Evolutionary conservation across 2,113 vertebrate species (phyloP).

Genomic region (Diadophis punctatus): DNA sequence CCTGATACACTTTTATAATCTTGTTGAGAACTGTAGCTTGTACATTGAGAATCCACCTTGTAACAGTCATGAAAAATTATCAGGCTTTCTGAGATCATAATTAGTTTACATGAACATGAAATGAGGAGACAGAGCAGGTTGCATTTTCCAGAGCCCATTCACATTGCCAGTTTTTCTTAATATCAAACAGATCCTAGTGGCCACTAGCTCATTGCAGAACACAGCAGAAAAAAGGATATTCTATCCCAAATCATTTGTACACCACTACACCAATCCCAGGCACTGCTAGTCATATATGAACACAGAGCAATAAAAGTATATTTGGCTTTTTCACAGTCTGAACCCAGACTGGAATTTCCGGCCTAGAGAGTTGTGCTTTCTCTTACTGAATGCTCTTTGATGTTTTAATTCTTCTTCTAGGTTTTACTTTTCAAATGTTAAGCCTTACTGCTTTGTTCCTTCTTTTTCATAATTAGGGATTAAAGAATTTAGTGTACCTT

Average conservation of each 20-base stretch:
- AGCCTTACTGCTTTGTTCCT: background rate
- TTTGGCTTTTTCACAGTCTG: background rate
- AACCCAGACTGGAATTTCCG: background rate
- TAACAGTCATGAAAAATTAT: slow-evolving; percentile 6
- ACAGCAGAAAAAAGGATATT: background rate
- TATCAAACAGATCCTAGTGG: background rate
- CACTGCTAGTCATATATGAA: background rate
- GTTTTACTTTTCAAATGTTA: background rate
- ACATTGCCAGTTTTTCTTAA: background rate
- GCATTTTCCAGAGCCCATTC: slow-evolving; percentile 7
- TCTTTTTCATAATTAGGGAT: background rate
- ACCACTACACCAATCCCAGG: background rate
- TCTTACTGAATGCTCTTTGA: background rate
- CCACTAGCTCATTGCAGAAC: background rate
- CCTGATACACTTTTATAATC: background rate
- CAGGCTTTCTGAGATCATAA: background rate
- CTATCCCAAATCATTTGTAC: background rate
- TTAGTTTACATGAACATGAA: background rate
- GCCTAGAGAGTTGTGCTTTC: background rate
- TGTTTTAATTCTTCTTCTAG: background rate
- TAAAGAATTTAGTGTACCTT: background rate
- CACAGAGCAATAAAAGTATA: background rate
- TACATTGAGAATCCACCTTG: background rate
- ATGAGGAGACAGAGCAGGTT: background rate
- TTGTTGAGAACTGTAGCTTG: slow-evolving; percentile 3